These are phyloP conservation scores for Epinephelus fuscoguttatus DNA, from an alignment of 2,113 vertebrate genomes.

Conservation along the genomic window DNA sequence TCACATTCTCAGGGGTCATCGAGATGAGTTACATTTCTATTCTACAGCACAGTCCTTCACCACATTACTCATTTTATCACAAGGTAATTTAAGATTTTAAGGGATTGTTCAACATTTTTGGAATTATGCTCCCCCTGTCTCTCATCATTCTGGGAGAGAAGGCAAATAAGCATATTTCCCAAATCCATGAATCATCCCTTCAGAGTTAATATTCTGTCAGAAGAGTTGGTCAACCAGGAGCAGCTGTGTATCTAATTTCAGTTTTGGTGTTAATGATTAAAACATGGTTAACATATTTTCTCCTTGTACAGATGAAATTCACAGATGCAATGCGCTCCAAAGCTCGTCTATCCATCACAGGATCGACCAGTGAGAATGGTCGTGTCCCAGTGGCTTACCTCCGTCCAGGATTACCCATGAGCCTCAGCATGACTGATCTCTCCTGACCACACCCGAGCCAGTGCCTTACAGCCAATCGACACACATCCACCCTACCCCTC, in stretches of 20 bases:
- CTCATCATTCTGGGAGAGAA: background rate
- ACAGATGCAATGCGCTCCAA: slow-evolving; percentile 95
- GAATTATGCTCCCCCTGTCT: background rate
- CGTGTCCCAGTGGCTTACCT: slow-evolving; percentile 95
- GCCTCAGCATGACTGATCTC: slow-evolving; percentile 98
- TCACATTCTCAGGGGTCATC: background rate
- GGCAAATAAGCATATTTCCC: background rate
- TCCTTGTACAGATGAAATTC: slow-evolving; percentile 92
- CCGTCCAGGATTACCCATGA: slow-evolving; percentile 99
- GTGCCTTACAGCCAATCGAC: slow-evolving; percentile 96
- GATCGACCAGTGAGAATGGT: slow-evolving; percentile 96
- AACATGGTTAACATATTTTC: slow-evolving; percentile 33
- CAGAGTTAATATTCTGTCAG: background rate
- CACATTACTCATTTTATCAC: background rate
- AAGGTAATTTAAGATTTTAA: background rate
- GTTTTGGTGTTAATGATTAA: background rate
- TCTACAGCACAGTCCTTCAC: background rate
- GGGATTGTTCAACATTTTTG: background rate
- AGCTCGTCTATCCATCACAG: slow-evolving; percentile 97
- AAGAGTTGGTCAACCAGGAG: background rate
- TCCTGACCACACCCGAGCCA: slow-evolving; percentile 93
- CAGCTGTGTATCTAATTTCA: background rate
- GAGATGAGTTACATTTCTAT: background rate
- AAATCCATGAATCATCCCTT: background rate
- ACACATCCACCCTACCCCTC: slow-evolving; percentile 66